Base-by-base conservation (phyloP, 2,888 invertebrate genomes). In the Dryocosmus kuriphilus region DNA sequence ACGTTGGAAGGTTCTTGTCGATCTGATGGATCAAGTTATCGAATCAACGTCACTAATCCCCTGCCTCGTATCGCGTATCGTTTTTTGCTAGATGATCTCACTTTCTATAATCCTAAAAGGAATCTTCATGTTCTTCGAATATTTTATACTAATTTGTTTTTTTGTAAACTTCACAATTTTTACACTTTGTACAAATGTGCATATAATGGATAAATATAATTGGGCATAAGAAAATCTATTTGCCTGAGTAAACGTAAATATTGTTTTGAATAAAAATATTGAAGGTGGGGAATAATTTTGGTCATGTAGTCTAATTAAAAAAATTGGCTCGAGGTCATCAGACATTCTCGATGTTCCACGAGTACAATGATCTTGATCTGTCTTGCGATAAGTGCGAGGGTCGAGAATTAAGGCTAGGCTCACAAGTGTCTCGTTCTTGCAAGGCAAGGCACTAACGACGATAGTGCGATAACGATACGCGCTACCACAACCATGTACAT, bases 381-480 rank as follows among this genome's bases (percentile, higher is more conserved):
- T 67, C 38, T 74, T 74, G 79, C 81, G 85, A 85, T 86, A 84
- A 83, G 83, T 80, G 83, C 82, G 80, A 75, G 79, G 78, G 78
- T 75, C 78, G 79, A 77, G 80, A 79, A 81, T 81, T 81, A 81
- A 81, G 80, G 80, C 78, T 78, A 76, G 76, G 75, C 78, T 78
- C 77, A 71, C 63, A 71, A 76, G 77, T 80, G 78, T 79, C 77
- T 80, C 75, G 75, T 75, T 75, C 74, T 79, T 78, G 57, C 81
- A 80, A 63, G 80, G 57, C 81, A 80, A 63, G 80, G 67, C 77
- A 77, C 79, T 80, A 81, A 80, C 80, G 80, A 80, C 77, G 81
- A 81, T 81, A 76, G 76, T 77, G 57, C 81, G 81, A 81, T 81
- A 81, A 81, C 81, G 81, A 79, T 81, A 81, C 77, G 79, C 67